A percentile compares a stretch with the other conserved stretches of the same genome.
phyloP scores from a whole-genome alignment of 2,797 vertebrate genomes.

The Selene dorsalis region DNA sequence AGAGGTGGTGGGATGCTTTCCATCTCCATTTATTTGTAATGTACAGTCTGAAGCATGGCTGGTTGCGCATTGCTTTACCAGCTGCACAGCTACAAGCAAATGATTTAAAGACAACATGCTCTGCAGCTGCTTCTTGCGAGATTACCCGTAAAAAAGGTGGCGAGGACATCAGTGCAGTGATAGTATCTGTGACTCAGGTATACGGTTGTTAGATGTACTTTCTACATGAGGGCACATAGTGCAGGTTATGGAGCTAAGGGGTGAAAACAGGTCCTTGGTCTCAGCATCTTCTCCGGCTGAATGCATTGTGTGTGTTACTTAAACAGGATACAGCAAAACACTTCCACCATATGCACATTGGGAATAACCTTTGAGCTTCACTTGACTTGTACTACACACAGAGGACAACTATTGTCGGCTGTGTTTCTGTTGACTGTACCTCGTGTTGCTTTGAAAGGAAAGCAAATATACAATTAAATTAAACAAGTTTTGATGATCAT shows the following conservation, averaged over 20 bases:
- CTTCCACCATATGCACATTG: conserved; percentile 28
- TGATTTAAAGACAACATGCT: conserved; percentile 56
- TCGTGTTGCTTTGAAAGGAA: not conserved
- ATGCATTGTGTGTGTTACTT: conserved; percentile 38
- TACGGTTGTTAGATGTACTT: conserved; percentile 53
- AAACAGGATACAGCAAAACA: conserved; percentile 45
- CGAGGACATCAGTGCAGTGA: conserved; percentile 52
- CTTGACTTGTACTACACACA: conserved; percentile 21
- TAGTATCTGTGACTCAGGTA: conserved; percentile 50
- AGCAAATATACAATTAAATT: not conserved
- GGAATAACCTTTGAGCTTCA: conserved; percentile 39
- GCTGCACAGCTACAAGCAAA: conserved; percentile 53
- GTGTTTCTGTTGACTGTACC: conserved; percentile 2
- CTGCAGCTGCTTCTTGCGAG: conserved; percentile 51
- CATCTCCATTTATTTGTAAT: conserved; percentile 53
- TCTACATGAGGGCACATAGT: conserved; percentile 57
- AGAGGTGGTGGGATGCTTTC: conserved; percentile 33
- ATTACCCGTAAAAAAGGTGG: conserved; percentile 60
- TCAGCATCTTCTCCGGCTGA: conserved; percentile 41
- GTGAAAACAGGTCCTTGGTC: conserved; percentile 39
- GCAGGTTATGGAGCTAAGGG: conserved; percentile 18
- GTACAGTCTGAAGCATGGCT: conserved; percentile 49
- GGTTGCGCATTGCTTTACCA: conserved; percentile 50
- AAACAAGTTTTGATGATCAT: not conserved
- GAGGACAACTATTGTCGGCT: conserved; percentile 16